Conservation (phyloP, 1,140 invertebrate genomes). For the Protaetia brevitarsis region DNA sequence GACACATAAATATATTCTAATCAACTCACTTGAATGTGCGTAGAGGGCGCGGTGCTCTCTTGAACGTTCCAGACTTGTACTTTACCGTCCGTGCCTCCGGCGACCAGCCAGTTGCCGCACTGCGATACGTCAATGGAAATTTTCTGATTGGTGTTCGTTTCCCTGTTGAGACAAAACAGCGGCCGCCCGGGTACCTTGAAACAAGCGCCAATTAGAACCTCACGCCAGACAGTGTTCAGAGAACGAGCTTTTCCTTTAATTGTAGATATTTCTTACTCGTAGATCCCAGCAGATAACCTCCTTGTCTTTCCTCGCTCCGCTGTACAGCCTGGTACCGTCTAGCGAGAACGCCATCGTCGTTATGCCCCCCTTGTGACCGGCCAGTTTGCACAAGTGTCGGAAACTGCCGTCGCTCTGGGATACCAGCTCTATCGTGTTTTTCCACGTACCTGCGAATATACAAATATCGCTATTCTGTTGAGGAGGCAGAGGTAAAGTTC, state of each 20-base stretch:
- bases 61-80: constrained; percentile 71
- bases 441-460: constrained; percentile 68
- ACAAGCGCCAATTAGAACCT: background rate
- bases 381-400: constrained; percentile 58
- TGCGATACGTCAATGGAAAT: constrained; percentile 81
- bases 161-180: constrained; percentile 65
- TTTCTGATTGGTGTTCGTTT: constrained; percentile 86
- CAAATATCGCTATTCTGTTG: too few relatives aligned
- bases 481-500: too few relatives aligned
- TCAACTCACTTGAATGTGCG: constrained; percentile 45
- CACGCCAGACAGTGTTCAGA: background rate
- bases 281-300: constrained; percentile 87
- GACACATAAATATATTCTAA: too few relatives aligned
- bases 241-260: constrained; percentile 28
- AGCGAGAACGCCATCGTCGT: constrained; percentile 84
- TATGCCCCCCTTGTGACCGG: constrained; percentile 73
- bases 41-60: constrained; percentile 46
- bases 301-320: constrained; percentile 74
- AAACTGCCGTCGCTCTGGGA: constrained; percentile 53
- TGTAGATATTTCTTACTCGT: constrained; percentile 61
- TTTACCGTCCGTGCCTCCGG: constrained; percentile 72
- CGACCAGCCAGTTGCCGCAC: constrained; percentile 66
- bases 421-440: constrained; percentile 48
- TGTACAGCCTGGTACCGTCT: constrained; percentile 76
- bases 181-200: constrained; percentile 58